Evolutionary conservation across 2,888 invertebrate species (phyloP), one percentile per base, ranked within the genome.

Genomic region (Boloria selene): DNA sequence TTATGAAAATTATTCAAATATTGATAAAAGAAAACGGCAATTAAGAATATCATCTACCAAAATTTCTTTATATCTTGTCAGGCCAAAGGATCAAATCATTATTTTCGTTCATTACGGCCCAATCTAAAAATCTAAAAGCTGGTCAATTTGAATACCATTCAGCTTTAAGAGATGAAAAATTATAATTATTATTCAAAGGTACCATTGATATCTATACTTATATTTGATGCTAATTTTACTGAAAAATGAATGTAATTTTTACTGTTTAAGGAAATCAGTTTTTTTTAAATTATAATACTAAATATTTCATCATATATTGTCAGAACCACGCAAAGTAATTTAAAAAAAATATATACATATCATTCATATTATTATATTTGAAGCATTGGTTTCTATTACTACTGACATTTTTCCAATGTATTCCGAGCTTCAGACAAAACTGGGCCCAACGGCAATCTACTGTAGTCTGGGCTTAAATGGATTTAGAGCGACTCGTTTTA

Each of bases 21-120:
- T 59, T 59, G 31, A 31, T 1, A 38, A 59, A 49, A 50, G 59
- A 59, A 50, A 50, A 50, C 31, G 59, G 59, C 13, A 59, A 59
- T 59, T 50, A 50, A 38, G 50, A 50, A 50, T 49, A 50, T 50
- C 38, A 59, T 26, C 38, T 18, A 17, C 38, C 45, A 47, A 31
- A 47, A 49, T 44, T 17, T 47, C 47, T 47, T 49, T 47, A 49
- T 59, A 49, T 50, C 59, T 49, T 59, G 3, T 4, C 31, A 49
- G 59, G 17, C 59, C 49, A 17, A 50, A 38, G 31, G 22, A 45
- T 6, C n/a, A 26, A n/a, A 31, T 58, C 47, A 17, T 58, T 49
- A 17, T 58, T 31, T 47, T 38, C 49, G 31, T 59, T 31, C 26
- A 59, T 59, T 49, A 59, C 31, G 10, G 31, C 14, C 13, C 16